Conservation (phyloP, 1,140 invertebrate genomes). For the Drosophila parabipectinata region DNA sequence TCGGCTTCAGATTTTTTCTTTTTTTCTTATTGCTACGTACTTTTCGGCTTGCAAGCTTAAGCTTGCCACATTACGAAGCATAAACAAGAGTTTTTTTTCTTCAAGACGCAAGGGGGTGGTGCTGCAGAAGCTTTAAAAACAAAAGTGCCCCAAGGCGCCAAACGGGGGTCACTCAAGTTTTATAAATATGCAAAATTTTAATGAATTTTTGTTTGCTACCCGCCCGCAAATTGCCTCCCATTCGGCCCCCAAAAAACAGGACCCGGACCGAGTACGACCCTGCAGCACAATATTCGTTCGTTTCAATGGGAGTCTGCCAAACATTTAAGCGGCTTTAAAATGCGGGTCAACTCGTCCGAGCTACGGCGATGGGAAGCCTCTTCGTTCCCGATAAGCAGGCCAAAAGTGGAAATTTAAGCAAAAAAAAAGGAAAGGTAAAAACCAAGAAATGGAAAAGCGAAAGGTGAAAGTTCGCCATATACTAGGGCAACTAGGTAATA, state of each 20-base stretch:
- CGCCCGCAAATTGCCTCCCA: slow-evolving; percentile 22
- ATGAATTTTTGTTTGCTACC: slow-evolving; percentile 75
- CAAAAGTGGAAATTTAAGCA: slow-evolving; percentile 53
- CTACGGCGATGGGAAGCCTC: slow-evolving; percentile 18
- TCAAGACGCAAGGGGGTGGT: not conserved
- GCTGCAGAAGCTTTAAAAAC: slow-evolving; percentile 60
- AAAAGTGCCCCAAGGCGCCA: slow-evolving; percentile 60
- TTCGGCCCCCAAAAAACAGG: slow-evolving; percentile 2
- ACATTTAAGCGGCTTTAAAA: slow-evolving; percentile 75
- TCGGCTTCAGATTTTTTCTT: slow-evolving; percentile 49
- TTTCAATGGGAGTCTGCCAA: slow-evolving; percentile 44
- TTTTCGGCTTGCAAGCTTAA: slow-evolving; percentile 61
- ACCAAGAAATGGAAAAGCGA: slow-evolving; percentile 28
- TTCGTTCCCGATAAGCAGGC: slow-evolving; percentile 55
- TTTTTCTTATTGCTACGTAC: slow-evolving; percentile 35
- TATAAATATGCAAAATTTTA: slow-evolving; percentile 82
- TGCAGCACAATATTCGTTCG: slow-evolving; percentile 25
- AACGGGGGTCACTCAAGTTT: slow-evolving; percentile 72
- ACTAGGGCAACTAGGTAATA: not conserved
- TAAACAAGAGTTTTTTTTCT: slow-evolving; percentile 64
- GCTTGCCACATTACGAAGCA: slow-evolving; percentile 76
- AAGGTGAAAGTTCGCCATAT: not conserved
- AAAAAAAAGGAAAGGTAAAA: slow-evolving; percentile 51
- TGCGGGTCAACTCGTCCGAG: slow-evolving; percentile 58
- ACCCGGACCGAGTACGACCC: not conserved